phyloP scores from a whole-genome alignment of 2,113 vertebrate species.

The Polyodon spathula region DNA sequence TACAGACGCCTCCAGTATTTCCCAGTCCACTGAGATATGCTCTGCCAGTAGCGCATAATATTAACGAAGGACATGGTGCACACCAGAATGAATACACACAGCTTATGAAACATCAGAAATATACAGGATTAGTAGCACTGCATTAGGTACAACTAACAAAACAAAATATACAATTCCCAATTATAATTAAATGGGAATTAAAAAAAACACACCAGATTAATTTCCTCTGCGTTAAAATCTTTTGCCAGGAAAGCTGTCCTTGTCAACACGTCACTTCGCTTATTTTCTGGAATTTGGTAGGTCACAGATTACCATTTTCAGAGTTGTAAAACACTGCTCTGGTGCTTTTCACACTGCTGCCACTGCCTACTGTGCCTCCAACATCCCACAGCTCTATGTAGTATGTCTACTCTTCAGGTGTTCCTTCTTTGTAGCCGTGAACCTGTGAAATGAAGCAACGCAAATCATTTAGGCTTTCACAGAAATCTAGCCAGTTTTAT shows the following conservation, averaged over 20 bases:
- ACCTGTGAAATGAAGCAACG: conserved; percentile 49
- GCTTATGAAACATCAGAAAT: not conserved
- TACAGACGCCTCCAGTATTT: too few species aligned
- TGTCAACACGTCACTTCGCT: conserved; percentile 84
- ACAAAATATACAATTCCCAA: not conserved
- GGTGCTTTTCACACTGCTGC: conserved; percentile 88
- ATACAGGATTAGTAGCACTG: conserved; percentile 1
- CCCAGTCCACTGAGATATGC: too few species aligned
- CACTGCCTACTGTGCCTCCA: conserved; percentile 87
- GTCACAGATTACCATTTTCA: conserved; percentile 75
- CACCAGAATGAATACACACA: too few species aligned
- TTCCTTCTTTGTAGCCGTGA: conserved; percentile 95
- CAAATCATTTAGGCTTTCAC: too few species aligned
- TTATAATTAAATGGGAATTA: conserved; percentile 6
- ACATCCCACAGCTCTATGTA: conserved; percentile 96
- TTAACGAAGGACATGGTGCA: not conserved
- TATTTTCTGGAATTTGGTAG: conserved; percentile 90
- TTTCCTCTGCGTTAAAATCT: conserved; percentile 95
- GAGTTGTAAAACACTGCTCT: conserved; percentile 95
- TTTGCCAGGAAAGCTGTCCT: conserved; percentile 90
- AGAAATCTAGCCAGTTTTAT: not conserved
- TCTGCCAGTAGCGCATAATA: not conserved
- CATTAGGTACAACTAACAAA: not conserved
- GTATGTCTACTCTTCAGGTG: conserved; percentile 90
- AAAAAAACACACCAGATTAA: conserved; percentile 76